These are phyloP conservation scores for Lepidonotus clava DNA, from an alignment of 2,888 invertebrate species.

Conservation along the genomic window DNA sequence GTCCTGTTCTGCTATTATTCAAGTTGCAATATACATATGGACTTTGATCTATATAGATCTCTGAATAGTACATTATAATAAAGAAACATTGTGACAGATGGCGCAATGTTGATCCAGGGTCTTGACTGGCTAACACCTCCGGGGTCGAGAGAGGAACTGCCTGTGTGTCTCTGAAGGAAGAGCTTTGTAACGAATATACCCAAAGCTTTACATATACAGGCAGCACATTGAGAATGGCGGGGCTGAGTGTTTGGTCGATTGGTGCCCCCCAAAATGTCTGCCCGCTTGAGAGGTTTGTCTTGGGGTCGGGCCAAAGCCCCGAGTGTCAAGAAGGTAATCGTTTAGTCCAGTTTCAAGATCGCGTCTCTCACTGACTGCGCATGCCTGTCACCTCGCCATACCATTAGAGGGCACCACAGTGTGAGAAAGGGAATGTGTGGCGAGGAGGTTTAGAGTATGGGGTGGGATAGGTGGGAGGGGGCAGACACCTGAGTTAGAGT, in stretches of 20 bases:
- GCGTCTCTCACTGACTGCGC: background rate
- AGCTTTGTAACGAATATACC: constrained; percentile 14
- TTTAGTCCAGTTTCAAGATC: constrained; percentile 42
- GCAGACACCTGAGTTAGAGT: background rate
- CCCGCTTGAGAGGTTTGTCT: constrained; percentile 42
- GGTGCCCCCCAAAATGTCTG: background rate
- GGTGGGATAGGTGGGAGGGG: background rate
- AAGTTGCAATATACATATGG: constrained; percentile 1
- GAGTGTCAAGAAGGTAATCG: constrained; percentile 48
- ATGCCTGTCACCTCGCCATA: constrained; percentile 6
- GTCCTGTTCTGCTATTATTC: background rate
- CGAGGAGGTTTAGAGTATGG: background rate
- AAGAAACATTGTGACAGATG: constrained; percentile 39
- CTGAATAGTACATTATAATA: background rate
- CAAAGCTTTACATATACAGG: background rate
- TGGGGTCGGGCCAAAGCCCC: constrained; percentile 29
- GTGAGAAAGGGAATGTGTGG: background rate
- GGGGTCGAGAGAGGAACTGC: background rate
- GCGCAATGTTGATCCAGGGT: constrained; percentile 12
- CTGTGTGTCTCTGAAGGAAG: constrained; percentile 6
- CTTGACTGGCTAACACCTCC: constrained; percentile 13
- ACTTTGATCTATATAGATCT: background rate
- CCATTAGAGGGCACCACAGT: background rate
- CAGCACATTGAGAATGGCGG: background rate
- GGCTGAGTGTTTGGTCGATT: constrained; percentile 29